Conservation (phyloP, 1,140 invertebrate genomes). For the Lepidurus arcticus region DNA sequence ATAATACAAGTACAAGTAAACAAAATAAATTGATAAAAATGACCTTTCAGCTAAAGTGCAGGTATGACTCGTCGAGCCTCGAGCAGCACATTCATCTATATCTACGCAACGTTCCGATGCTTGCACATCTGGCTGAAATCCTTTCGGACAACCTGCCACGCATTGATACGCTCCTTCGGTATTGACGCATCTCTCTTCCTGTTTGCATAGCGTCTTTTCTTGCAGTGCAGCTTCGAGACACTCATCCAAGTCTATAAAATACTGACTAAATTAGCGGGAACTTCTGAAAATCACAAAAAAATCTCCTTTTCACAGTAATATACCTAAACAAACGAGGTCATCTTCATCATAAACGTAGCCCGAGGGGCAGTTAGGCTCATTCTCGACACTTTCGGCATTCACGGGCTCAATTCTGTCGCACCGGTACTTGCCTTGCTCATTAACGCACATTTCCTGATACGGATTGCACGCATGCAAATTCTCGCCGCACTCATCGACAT, state of each 20-base stretch:
- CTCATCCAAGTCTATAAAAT: conserved; percentile 50
- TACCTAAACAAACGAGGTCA: conserved; percentile 40
- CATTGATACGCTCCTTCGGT: conserved; percentile 38
- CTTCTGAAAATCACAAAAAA: background rate
- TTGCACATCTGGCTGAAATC: conserved; percentile 32
- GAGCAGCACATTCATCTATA: conserved; percentile 35
- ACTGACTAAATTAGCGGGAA: background rate
- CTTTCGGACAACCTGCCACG: conserved; percentile 24
- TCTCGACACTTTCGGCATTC: conserved; percentile 21
- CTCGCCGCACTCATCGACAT: conserved; percentile 56
- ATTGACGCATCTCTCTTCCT: conserved; percentile 40
- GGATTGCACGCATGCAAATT: conserved; percentile 40
- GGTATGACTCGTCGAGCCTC: background rate
- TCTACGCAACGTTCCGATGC: conserved; percentile 36
- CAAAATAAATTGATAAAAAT: background rate
- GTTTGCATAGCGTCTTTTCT: conserved; percentile 42
- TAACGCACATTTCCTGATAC: conserved; percentile 42
- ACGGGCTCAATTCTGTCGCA: conserved; percentile 40
- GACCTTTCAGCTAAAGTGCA: conserved; percentile 34
- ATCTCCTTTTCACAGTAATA: background rate
- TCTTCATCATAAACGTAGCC: conserved; percentile 51
- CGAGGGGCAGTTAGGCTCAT: conserved; percentile 51
- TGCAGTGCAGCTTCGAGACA: conserved; percentile 41
- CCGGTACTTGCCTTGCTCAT: conserved; percentile 43
- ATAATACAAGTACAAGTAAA: background rate